Evolutionary conservation across 2,888 invertebrate genomes (phyloP), one percentile per base, ranked within the genome.

Genomic region (Ophioninae sp.): DNA sequence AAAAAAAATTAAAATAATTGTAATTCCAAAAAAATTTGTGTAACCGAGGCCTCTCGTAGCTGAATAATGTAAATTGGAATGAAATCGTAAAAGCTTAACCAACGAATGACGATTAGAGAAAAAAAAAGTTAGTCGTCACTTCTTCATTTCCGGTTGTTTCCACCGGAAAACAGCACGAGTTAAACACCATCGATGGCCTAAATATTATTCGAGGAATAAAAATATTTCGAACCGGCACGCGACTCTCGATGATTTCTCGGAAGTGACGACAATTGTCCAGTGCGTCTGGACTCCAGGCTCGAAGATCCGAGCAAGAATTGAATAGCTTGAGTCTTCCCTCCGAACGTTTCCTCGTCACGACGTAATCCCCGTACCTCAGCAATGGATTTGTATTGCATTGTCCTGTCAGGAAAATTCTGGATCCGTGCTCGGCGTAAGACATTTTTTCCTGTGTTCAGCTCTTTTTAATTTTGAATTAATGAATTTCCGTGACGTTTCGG

Each of bases 251-350:
- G 39, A 91, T 87, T 85, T 92, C 91, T 6, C 90, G 90, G 85
- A 92, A 91, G 84, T 91, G 92, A 71, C 88, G 90, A 23, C 87
- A 89, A 84, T 86, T 90, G 63, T 92, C 91, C 58, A 87, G 76
- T n/a, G 87, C 82, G 88, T 94, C 93, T 88, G 94, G 94, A 88
- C 94, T 94, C 95, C 95, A 95, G 85, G 95, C 94, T 87, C 94
- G 93, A 58, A 94, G 85, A 89, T 95, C 95, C 41, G 89, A 88
- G 86, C 94, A 94, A 76, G 95, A 95, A 58, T 93, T 93, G 85
- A 93, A 93, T 0, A 93, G 92, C 89, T 95, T 95, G 80, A 95
- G 91, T 85, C 94, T 93, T 73, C 94, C 94, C 88, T 95, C 95
- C 91, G 94, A 93, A 69, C 94, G 93, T 85, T 93, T 90, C 68